A percentile compares a stretch with the other conserved stretches of the same genome.
Conservation (phyloP, 2,113 vertebrate species). For the Notechis scutatus region DNA sequence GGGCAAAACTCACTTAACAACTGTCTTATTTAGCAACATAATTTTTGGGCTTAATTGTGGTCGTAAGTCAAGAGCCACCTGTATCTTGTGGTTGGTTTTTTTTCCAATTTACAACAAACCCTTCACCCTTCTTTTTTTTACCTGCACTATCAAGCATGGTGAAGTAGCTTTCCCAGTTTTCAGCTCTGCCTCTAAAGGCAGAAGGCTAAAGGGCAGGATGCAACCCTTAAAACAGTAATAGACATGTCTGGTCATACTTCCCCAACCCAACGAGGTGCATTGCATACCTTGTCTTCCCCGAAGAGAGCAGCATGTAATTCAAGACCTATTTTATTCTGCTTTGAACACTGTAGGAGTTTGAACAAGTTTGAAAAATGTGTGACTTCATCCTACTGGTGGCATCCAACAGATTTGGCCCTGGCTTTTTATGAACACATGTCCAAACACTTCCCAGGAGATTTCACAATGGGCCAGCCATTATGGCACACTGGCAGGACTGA, state of each 20-base stretch:
- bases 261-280: background rate
- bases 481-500: background rate
- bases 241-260: background rate
- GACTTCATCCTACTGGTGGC: background rate
- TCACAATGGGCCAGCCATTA: background rate
- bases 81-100: background rate
- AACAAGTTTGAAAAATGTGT: background rate
- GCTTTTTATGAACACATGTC: background rate
- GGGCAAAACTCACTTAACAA: background rate
- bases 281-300: background rate
- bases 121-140: background rate
- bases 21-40: background rate
- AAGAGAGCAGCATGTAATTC: background rate
- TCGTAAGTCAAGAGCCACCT: background rate
- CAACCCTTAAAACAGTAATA: background rate
- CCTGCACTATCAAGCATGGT: background rate
- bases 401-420: background rate
- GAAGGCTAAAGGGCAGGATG: background rate
- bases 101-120: background rate
- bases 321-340: background rate
- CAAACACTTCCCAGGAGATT: background rate
- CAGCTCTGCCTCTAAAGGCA: background rate
- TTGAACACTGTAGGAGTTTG: background rate
- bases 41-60: background rate
- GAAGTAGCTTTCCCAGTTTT: background rate